Conservation (phyloP, 1,140 invertebrate species). For the Hycleus phaleratus region DNA sequence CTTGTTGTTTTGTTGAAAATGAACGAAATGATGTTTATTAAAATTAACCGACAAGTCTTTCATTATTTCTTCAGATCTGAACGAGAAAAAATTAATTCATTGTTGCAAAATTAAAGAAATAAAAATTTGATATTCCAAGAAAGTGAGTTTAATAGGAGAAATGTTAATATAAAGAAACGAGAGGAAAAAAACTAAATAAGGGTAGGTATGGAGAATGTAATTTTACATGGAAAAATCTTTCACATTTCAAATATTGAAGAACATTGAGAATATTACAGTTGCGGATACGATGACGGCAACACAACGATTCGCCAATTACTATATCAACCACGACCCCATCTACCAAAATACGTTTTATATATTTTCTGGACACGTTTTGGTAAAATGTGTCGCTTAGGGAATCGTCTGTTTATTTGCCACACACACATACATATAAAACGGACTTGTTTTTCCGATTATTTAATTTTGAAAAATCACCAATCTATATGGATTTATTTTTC, state of each 20-base stretch:
- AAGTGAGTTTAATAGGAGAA: neutral
- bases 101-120: constrained; percentile 6
- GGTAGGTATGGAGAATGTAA: constrained; percentile 11
- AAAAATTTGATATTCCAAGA: neutral
- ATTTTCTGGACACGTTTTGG: constrained; percentile 14
- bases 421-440: neutral
- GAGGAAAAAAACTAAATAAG: neutral
- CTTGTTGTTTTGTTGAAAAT: too few relatives aligned
- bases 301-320: constrained; percentile 15
- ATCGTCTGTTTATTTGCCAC: constrained; percentile 10
- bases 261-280: constrained; percentile 1
- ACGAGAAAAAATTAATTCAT: constrained; percentile 5
- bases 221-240: constrained; percentile 19
- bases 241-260: constrained; percentile 17
- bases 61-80: neutral
- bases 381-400: constrained; percentile 14
- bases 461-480: too few relatives aligned
- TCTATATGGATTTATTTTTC: too few relatives aligned
- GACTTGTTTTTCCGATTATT: too few relatives aligned
- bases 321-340: constrained; percentile 12
- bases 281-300: constrained; percentile 4
- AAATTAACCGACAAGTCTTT: constrained; percentile 9
- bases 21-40: neutral
- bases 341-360: constrained; percentile 7
- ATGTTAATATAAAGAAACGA: constrained; percentile 2